Evolutionary conservation across 2,797 vertebrate species (phyloP).

Genomic region (Etheostoma nigrum): DNA sequence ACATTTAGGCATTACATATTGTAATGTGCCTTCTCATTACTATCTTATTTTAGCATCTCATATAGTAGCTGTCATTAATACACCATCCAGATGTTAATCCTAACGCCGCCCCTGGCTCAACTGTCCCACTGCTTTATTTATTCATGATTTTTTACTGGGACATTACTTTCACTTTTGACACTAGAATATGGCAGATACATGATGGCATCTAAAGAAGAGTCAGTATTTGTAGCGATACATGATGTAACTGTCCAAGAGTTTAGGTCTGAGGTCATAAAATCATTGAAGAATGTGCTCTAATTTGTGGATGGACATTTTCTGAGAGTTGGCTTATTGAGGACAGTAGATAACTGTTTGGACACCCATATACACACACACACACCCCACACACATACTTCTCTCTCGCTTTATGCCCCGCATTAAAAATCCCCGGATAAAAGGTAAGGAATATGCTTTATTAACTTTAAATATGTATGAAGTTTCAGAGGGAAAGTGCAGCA

Average conservation of each 20-base stretch:
- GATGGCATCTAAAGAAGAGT: constrained; percentile 7
- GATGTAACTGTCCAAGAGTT: constrained; percentile 17
- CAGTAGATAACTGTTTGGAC: constrained; percentile 54
- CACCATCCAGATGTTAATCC: constrained; percentile 31
- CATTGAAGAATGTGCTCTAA: constrained; percentile 27
- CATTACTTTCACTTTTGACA: constrained; percentile 37
- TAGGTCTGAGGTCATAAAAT: constrained; percentile 26
- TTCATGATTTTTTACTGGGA: constrained; percentile 37
- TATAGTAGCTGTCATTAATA: constrained; percentile 8
- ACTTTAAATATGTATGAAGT: constrained; percentile 89
- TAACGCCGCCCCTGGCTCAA: constrained; percentile 12
- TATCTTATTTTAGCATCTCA: not conserved
- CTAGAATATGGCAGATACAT: constrained; percentile 21
- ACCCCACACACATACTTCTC: constrained; percentile 29
- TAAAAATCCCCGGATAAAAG: constrained; percentile 84
- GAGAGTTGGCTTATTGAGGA: constrained; percentile 33
- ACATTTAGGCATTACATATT: not conserved
- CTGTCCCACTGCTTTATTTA: constrained; percentile 27
- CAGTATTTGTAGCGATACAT: not conserved
- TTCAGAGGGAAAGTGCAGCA: constrained; percentile 85
- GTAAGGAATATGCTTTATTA: constrained; percentile 87
- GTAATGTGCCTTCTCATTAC: not conserved
- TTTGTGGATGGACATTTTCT: constrained; percentile 23
- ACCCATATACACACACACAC: constrained; percentile 20
- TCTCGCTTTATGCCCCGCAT: constrained; percentile 70